Base-by-base conservation (phyloP, 2,113 vertebrate genomes). In the Tauraco erythrolophus region DNA sequence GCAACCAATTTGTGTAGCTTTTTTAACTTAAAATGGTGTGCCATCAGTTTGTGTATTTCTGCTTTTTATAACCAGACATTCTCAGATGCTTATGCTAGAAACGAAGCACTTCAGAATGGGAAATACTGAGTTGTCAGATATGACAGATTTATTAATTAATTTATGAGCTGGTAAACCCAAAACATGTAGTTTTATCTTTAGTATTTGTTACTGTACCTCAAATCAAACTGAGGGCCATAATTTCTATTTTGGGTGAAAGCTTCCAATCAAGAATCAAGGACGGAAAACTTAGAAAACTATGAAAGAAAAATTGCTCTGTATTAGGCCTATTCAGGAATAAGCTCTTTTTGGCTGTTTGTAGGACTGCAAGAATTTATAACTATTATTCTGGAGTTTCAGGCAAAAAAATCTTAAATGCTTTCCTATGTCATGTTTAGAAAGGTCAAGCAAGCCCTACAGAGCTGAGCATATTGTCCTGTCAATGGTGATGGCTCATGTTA, bases 401-500 rank as follows among this genome's bases (percentile, higher is more conserved):
- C 4, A 33, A 58, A 41, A 46, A 54, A 39, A 11, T 4, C 5
- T 2, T 3, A 6, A 2, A 9, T 10, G 3, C 7, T 70, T 54
- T 68, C 13, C 1, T 1, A 10, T 7, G 15, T 31, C 7, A 8
- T 0, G 3, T 22, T 53, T 24, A 50, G 9, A 33, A 54, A 41
- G 2, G 18, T 43, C 17, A 15, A 43, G 3, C 5, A 46, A 57
- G 3, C 30, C 18, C 31, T 27, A 19, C 2, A 46, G 11, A 39
- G 10, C 50, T 11, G 41, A 8, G 8, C 5, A 6, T 7, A 4
- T 0, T 7, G 5, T 37, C 13, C 23, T 5, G 4, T 8, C 8
- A 12, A 0, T 3, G n/a, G 24, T 4, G 1, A 28, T 2, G 6
- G 33, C 15, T 53, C 4, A 1, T 3, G 0, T 21, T 17, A 46